A percentile compares a stretch with the other conserved stretches of the same genome.
Conservation (phyloP, 2,888 invertebrate genomes). For the Periphyllus acericola region DNA sequence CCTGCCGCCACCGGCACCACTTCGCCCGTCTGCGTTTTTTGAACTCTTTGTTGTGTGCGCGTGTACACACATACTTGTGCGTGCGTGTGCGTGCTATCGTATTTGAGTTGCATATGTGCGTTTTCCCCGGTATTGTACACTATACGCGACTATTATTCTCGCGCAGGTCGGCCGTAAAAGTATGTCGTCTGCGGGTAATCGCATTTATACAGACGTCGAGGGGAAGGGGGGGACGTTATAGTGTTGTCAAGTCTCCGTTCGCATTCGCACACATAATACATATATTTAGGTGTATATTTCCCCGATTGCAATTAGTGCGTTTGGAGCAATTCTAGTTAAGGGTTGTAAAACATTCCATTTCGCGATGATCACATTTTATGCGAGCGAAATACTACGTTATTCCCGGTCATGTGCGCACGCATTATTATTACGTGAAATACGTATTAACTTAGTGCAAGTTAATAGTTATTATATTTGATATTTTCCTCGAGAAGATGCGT, state of each 20-base stretch:
- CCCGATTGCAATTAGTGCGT: background rate
- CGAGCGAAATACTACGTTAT: background rate
- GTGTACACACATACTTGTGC: background rate
- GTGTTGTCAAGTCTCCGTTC: too few relatives aligned
- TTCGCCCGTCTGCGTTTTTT: slow-evolving; percentile 49
- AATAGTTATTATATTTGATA: too few relatives aligned
- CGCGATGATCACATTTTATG: background rate
- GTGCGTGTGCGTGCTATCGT: background rate
- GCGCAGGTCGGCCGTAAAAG: background rate
- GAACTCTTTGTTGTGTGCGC: slow-evolving; percentile 6
- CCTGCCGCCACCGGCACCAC: background rate
- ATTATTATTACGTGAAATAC: background rate
- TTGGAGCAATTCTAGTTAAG: background rate
- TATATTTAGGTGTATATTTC: background rate
- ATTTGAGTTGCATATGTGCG: background rate
- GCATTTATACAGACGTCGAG: background rate
- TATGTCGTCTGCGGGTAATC: background rate
- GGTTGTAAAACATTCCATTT: background rate
- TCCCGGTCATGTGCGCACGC: background rate
- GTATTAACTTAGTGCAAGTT: too few relatives aligned
- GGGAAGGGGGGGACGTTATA: too few relatives aligned
- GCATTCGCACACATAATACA: background rate
- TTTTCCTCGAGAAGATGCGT: too few relatives aligned
- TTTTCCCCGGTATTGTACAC: background rate
- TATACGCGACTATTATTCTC: background rate